These are phyloP conservation scores for Prorops nasuta DNA, from an alignment of 1,140 invertebrate genomes.

Conservation along the genomic window DNA sequence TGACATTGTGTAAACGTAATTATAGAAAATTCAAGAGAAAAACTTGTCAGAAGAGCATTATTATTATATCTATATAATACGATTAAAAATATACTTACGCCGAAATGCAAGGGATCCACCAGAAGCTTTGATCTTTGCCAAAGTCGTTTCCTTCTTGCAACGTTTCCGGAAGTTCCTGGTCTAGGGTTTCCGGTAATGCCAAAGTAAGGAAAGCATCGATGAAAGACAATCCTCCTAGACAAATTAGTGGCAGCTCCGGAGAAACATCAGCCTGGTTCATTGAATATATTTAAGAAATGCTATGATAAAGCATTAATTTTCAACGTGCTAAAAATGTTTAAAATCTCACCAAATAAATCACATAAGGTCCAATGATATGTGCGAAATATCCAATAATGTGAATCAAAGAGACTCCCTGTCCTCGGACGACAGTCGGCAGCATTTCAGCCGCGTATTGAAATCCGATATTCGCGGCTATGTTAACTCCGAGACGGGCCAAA, in stretches of 20 bases:
- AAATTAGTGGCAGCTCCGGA: slow-evolving; percentile 67
- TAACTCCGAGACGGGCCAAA: slow-evolving; percentile 77
- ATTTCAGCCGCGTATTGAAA: slow-evolving; percentile 87
- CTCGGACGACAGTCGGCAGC: slow-evolving; percentile 81
- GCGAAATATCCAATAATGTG: slow-evolving; percentile 84
- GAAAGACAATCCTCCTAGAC: slow-evolving; percentile 72
- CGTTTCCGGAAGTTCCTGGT: slow-evolving; percentile 79
- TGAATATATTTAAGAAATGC: too few species aligned
- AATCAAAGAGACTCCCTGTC: slow-evolving; percentile 79
- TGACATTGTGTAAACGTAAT: not conserved
- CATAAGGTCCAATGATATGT: slow-evolving; percentile 77
- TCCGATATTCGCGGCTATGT: slow-evolving; percentile 86
- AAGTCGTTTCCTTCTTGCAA: slow-evolving; percentile 83
- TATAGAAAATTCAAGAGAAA: not conserved
- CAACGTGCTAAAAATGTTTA: too few species aligned
- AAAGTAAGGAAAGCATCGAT: slow-evolving; percentile 70
- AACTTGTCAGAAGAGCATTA: not conserved
- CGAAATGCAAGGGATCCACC: slow-evolving; percentile 73
- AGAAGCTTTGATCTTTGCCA: slow-evolving; percentile 74
- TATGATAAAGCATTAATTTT: too few species aligned
- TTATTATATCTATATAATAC: not conserved
- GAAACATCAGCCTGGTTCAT: slow-evolving; percentile 64
- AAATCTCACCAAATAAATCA: slow-evolving; percentile 72
- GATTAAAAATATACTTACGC: slow-evolving; percentile 47
- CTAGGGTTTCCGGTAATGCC: slow-evolving; percentile 78